Base-by-base conservation (phyloP, 2,797 vertebrate genomes). In the Leontopithecus rosalia region DNA sequence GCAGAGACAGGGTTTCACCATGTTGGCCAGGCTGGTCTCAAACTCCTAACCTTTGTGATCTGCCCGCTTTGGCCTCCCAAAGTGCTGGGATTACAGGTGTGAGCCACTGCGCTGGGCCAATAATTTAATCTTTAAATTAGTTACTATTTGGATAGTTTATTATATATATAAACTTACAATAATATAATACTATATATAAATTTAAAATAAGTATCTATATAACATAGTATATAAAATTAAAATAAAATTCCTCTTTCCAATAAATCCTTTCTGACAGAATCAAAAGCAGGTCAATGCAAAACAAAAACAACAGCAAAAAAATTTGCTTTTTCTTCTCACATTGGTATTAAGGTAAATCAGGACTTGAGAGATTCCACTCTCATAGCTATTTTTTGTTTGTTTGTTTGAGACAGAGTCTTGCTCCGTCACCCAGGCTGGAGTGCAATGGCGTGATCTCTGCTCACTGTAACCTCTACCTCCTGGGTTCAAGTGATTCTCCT, bases 41-140 rank as follows among this genome's bases (percentile, higher is more conserved):
- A 55, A 55, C 52, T 55, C 52, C 19, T 55, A 19, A 55, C 52
- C 52, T 55, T 55, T 2, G 19, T 55, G 52, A 55, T 55, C 52
- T 55, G 19, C 52, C 52, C 0, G 7, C 52, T 55, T 52, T 55
- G 52, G 52, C 52, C 52, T 55, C 52, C 50, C 52, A 55, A 55
- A 55, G 19, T 55, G 19, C 52, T 55, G 19, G 19, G 52, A 55
- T 55, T 55, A 55, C 19, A 55, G 52, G 52, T 55, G 52, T 20
- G 52, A 55, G 52, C 52, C 52, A 55, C 52, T 55, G 19, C 0
- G 2, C 52, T 55, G 52, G 52, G 52, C 20, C 52, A 88, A 76
- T 67, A 93, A 64, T 88, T 95, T 93, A 91, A 81, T 76, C 81
- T 95, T 82, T 88, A 81, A 30, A 70, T 92, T 36, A 92, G 77